Percentiles rank a stretch among this genome's conserved stretches.
These are phyloP conservation scores for Drosophila niveifrons DNA, from an alignment of 2,888 invertebrate species.

Conservation along the genomic window DNA sequence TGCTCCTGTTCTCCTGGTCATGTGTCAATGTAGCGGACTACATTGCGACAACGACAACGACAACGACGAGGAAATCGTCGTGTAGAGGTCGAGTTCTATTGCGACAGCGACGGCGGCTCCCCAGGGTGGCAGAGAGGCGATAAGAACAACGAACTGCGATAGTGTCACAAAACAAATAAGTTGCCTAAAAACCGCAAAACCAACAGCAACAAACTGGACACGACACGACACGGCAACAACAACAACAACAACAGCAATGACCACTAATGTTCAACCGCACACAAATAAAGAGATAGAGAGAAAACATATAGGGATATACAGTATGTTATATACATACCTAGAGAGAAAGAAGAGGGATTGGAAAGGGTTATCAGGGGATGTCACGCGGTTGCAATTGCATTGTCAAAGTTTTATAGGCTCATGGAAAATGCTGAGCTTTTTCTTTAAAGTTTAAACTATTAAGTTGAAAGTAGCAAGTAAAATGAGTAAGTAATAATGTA, in stretches of 20 bases:
- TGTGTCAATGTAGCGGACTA: conserved; percentile 61
- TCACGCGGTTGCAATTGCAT: conserved; percentile 52
- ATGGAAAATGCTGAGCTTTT: conserved; percentile 11
- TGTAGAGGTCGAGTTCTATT: background rate
- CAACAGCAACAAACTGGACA: conserved; percentile 60
- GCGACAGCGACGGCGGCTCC: conserved; percentile 28
- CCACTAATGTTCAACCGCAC: conserved; percentile 78
- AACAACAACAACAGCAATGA: conserved; percentile 41
- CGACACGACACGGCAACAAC: conserved; percentile 47
- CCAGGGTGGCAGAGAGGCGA: conserved; percentile 47
- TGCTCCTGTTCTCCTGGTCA: conserved; percentile 42
- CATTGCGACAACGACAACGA: background rate
- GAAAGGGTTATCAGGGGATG: conserved; percentile 22
- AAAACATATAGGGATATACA: conserved; percentile 5
- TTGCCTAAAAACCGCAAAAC: conserved; percentile 76
- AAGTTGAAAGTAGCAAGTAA: background rate
- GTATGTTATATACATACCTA: conserved; percentile 1
- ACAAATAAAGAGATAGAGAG: conserved; percentile 48
- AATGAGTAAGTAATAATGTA: background rate
- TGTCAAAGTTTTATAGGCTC: conserved; percentile 48
- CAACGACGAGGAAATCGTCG: background rate
- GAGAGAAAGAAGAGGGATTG: conserved; percentile 3
- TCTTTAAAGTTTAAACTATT: conserved; percentile 1
- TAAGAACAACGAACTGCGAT: conserved; percentile 65
- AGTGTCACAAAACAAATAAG: conserved; percentile 78